Evolutionary conservation across 2,113 vertebrate genomes (phyloP), one percentile per base, ranked within the genome.

Genomic region (Pluvialis apricaria): DNA sequence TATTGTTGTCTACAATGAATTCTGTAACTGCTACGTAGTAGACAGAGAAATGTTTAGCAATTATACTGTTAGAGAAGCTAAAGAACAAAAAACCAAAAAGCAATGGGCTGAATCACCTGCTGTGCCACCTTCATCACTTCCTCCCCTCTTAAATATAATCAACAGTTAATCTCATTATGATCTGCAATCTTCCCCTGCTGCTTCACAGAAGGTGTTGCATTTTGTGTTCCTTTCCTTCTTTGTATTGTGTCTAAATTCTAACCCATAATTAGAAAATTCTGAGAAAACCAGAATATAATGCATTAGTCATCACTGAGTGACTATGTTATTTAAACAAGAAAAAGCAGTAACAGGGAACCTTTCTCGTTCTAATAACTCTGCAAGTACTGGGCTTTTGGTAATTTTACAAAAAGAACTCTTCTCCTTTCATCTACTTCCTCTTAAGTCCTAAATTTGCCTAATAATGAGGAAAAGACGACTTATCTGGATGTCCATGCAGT

Each of bases 151-250:
- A 86, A 68, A 95, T 45, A 81, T 5, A 76, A 80, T 42, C 62
- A 71, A 58, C 65, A 73, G 34, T 85, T 90, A 71, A 86, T 83
- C 51, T 86, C 88, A 47, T 54, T 92, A 88, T 11, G 11, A 93
- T 82, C 51, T 90, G 47, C 57, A 85, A 8, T 79, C 54, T 57
- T 84, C 32, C n/a, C 72, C 78, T 52, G 52, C 73, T 87, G 70
- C 82, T 79, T 69, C 95, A 82, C 78, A 91, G 89, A 94, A 95
- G 32, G 66, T 94, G 57, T 52, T 87, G 49, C 52, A 80, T 93
- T 94, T 79, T 92, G 32, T 80, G 15, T 58, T 89, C 44, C 64
- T 26, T 71, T 81, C 42, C 38, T 85, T 68, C 61, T 79, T 79
- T 60, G 28, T 47, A 78, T 44, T 92, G 66, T 80, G 60, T 60